These are phyloP conservation scores for Bradypodion pumilum DNA, from an alignment of 2,797 vertebrate genomes.

Conservation along the genomic window DNA sequence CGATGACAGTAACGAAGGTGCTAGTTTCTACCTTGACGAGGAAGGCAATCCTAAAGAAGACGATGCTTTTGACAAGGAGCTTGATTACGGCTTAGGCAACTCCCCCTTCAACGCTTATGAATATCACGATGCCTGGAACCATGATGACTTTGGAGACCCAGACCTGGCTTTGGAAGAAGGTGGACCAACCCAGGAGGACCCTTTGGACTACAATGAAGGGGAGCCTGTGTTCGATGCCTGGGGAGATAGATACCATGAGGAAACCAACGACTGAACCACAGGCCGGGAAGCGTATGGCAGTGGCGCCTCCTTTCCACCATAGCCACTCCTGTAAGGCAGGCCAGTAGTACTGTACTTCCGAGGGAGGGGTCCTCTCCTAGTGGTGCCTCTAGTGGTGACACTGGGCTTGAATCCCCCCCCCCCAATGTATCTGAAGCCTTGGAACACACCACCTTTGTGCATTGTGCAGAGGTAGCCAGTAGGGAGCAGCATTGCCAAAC, in stretches of 20 bases:
- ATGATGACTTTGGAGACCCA: not conserved
- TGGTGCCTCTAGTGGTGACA: too few species aligned
- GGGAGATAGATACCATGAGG: not conserved
- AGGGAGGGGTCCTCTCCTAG: too few species aligned
- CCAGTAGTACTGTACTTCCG: too few species aligned
- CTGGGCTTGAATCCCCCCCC: too few species aligned
- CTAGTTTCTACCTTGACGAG: accelerated
- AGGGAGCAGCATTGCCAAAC: not conserved
- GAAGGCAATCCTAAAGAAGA: accelerated
- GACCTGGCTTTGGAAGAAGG: accelerated
- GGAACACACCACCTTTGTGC: too few species aligned
- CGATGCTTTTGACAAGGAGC: not conserved
- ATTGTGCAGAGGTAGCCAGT: not conserved
- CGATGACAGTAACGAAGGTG: accelerated
- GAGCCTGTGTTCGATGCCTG: not conserved
- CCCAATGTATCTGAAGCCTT: too few species aligned
- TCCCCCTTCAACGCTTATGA: not conserved
- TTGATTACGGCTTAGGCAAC: not conserved
- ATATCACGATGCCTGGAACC: not conserved
- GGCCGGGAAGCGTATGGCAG: not conserved
- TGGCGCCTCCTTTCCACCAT: too few species aligned
- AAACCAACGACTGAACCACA: accelerated
- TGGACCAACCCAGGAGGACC: accelerated
- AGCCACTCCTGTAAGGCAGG: too few species aligned
- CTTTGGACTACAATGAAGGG: accelerated